Conservation (phyloP, 2,113 vertebrate genomes). For the Pogona vitticeps region DNA sequence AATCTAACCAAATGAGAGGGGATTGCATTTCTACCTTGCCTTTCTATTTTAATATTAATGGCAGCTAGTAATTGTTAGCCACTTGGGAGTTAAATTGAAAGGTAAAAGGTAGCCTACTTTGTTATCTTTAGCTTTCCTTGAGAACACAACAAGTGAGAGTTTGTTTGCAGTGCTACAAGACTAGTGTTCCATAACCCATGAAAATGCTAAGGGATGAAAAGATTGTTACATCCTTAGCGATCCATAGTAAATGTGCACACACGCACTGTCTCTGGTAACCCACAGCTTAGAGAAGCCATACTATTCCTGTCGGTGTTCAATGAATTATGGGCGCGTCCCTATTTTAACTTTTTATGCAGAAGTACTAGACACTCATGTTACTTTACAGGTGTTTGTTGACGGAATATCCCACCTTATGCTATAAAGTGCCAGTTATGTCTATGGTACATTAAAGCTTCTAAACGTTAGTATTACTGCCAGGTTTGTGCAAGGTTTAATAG, state of each 20-base stretch:
- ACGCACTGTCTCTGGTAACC: background rate
- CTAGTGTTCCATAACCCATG: background rate
- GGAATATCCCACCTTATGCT: background rate
- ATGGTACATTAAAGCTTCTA: background rate
- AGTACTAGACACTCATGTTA: background rate
- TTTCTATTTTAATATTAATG: slow-evolving; percentile 67
- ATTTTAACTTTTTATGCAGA: background rate
- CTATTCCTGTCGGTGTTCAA: background rate
- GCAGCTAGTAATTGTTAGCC: slow-evolving; percentile 62
- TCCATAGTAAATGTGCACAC: background rate
- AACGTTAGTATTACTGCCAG: background rate
- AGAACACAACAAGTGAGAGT: background rate
- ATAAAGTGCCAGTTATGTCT: background rate
- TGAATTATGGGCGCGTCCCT: background rate
- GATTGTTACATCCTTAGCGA: background rate
- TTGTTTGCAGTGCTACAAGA: slow-evolving; percentile 4
- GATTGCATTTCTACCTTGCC: slow-evolving; percentile 64
- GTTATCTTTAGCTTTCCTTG: slow-evolving; percentile 32
- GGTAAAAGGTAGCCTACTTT: slow-evolving; percentile 42
- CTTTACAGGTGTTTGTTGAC: background rate
- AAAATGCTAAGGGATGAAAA: slow-evolving; percentile 8
- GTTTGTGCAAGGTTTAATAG: background rate
- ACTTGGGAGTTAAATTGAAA: slow-evolving; percentile 64
- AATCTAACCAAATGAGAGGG: slow-evolving; percentile 61
- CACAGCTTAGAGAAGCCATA: background rate